phyloP scores from a whole-genome alignment of 2,113 vertebrate species.

The Centropus bengalensis region DNA sequence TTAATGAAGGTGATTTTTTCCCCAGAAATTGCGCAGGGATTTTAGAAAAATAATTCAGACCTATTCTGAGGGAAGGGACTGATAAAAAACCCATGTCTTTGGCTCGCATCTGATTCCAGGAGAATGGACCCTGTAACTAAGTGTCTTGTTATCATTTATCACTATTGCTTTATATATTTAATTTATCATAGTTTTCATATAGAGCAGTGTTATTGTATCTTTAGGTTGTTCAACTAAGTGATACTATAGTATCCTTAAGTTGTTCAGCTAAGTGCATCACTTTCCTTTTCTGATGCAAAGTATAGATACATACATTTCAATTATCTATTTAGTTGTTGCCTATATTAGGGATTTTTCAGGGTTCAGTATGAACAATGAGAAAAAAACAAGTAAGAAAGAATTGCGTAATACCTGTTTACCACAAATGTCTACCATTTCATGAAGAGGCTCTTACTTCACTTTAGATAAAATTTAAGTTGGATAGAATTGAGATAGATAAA shows the following conservation, averaged over 20 bases:
- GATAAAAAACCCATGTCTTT: background rate
- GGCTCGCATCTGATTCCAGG: background rate
- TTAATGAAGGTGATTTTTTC: background rate
- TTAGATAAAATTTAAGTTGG: background rate
- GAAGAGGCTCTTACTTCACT: background rate
- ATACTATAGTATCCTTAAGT: background rate
- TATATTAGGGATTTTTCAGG: background rate
- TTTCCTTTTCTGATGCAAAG: background rate
- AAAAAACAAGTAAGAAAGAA: background rate
- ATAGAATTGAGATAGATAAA: no score
- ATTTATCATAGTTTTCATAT: background rate
- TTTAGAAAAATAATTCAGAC: background rate
- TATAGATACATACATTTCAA: background rate
- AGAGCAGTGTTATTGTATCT: background rate
- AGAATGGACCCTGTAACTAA: background rate
- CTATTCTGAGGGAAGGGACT: background rate
- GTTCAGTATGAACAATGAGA: background rate
- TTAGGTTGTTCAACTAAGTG: background rate
- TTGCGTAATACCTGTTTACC: background rate
- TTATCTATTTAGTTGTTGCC: background rate
- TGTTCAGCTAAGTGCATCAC: background rate
- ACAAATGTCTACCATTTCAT: background rate
- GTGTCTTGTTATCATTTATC: background rate
- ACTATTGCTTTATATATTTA: background rate
- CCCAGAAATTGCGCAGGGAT: background rate